Base-by-base conservation (phyloP, 2,797 vertebrate genomes). In the Synanceia verrucosa region DNA sequence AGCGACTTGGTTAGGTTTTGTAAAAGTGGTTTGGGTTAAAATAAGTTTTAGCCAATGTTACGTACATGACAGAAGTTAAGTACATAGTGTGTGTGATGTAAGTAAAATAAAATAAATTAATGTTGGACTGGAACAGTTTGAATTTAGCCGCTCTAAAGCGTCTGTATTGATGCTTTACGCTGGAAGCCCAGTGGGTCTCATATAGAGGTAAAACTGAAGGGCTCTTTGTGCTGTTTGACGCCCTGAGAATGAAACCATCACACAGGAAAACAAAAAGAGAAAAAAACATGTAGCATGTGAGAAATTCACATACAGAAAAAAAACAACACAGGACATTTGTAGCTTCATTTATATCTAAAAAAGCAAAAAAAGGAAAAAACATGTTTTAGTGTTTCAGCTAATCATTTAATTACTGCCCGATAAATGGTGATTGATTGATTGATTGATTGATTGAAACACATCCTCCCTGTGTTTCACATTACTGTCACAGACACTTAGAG, bases 401-500 rank as follows among this genome's bases (percentile, higher is more conserved):
- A 60, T 55, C 5, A 55, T 65, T 43, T 16, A 31, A 50, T 11
- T 3, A 59, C n/a, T n/a, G n/a, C n/a, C 31, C 70, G 76, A 78
- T 69, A 53, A 55, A 85, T 76, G 71, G 28, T 33, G 73, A 85
- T 67, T 78, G 67, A 85, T 48, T 14, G 82, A 73, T 70, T 33
- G 73, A 85, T 67, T 78, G 67, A 85, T 48, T 14, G 82, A 73
- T 70, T n/a, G n/a, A n/a, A 78, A 53, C 58, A 77, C 55, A 76
- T 81, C 79, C 71, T 76, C 73, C 72, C 80, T 75, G 80, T 76
- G 71, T 84, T 81, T 76, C 37, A 60, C 81, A 79, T 84, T 63
- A 85, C 34, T 86, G 89, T 92, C 91, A 91, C 89, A 92, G 86
- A 86, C 88, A 91, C 91, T 92, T 92, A 71, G 81, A 89, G 83